Evolutionary conservation across 2,113 vertebrate genomes (phyloP), one percentile per base, ranked within the genome.

Genomic region (Hymenochirus boettgeri): DNA sequence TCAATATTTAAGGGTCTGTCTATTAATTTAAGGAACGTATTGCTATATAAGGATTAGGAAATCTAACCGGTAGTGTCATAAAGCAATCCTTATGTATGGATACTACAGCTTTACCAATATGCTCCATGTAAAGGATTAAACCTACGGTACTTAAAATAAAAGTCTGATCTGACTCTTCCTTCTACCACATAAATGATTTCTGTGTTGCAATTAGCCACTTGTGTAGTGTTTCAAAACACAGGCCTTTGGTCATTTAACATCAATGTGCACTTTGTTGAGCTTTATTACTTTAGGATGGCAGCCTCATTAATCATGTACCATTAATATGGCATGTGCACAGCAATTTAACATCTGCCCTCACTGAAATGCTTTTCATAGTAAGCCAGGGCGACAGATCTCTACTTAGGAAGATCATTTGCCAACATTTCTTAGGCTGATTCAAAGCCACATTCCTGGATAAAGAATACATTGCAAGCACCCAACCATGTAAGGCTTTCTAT

Each of bases 341-440:
- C 18, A 26, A 42, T 60, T 46, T 22, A 60, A 29, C 42, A 47
- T 31, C 3, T 31, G 42, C 1, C 26, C 17, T 22, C 17, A 21
- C 18, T 31, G 42, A 61, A 61, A 50, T 61, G 42, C 59, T 50
- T n/a, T 61, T 61, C 19, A 33, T 31, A 29, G 24, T 33, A 21
- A 11, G 5, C 24, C 9, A 21, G 18, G 25, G 39, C 46, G 39
- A 22, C 27, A n/a, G 45, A 13, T 21, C 19, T 50, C 26, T 61
- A 26, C 58, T 61, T 48, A 26, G 29, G 19, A 27, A 48, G 42
- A 19, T 48, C 22, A 61, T 61, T 27, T 42, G 39, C 42, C 18
- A 48, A 48, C 18, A 48, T 33, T 33, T 61, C n/a, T 48, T 26
- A 23, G 59, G 18, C 29, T 61, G 45, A 45, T 50, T 31, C 26